Conservation (phyloP, 2,888 invertebrate genomes). For the Hymenopus coronatus region DNA sequence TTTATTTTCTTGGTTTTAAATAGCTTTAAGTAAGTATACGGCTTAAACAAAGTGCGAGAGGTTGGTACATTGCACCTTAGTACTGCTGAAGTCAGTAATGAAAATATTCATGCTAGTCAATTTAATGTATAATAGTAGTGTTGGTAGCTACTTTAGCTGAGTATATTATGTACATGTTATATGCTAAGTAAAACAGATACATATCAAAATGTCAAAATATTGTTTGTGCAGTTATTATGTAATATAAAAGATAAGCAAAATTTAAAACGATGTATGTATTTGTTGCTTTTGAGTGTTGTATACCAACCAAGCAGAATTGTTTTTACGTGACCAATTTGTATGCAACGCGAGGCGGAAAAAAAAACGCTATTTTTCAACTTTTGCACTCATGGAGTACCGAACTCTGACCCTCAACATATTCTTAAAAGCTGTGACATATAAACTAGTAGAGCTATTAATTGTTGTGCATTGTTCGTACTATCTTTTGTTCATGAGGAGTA, state of each 20-base stretch:
- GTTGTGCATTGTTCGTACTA: not conserved
- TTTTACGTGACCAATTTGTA: not conserved
- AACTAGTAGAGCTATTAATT: not conserved
- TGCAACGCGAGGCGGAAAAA: not conserved
- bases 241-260: not conserved
- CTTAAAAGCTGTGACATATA: not conserved
- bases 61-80: not conserved
- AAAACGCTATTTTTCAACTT: conserved; percentile 27
- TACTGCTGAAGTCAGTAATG: not conserved
- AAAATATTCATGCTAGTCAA: not conserved
- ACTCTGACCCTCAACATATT: not conserved
- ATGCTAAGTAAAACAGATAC: conserved; percentile 4
- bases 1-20: not conserved
- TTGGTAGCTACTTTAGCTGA: not conserved
- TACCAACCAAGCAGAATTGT: not conserved
- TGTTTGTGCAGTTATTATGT: conserved; percentile 7
- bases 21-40: not conserved
- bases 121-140: not conserved
- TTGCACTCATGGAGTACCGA: conserved; percentile 14
- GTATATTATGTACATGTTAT: not conserved
- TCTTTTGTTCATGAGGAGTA: not conserved
- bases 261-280: not conserved
- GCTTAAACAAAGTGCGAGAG: not conserved
- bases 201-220: conserved; percentile 3
- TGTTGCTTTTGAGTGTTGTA: conserved; percentile 4